These are phyloP conservation scores for Penaeus indicus DNA, from an alignment of 1,140 invertebrate species.

Conservation along the genomic window DNA sequence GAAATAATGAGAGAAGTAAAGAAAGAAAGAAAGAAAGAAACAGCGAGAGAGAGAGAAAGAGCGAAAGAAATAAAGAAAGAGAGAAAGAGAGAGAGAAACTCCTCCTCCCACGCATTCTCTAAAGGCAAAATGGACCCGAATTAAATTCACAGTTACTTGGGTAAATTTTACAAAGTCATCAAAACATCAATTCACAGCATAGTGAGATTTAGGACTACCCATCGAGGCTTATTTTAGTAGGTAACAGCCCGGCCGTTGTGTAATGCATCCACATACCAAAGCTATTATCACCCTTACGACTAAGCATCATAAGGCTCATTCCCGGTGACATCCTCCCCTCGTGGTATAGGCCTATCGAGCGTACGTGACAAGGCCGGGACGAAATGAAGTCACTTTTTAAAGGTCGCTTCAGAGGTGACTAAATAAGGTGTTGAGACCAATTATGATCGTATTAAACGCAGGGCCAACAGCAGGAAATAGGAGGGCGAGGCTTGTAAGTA, in stretches of 20 bases:
- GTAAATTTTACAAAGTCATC: conserved; percentile 27
- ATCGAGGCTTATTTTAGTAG: conserved; percentile 12
- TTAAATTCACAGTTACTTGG: conserved; percentile 4
- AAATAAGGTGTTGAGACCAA: conserved; percentile 30
- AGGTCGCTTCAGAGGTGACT: conserved; percentile 15
- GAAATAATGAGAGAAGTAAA: too few species aligned
- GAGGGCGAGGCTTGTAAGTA: background rate
- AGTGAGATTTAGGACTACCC: conserved; percentile 28
- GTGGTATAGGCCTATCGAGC: background rate
- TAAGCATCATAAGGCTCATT: too few species aligned
- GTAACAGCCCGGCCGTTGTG: too few species aligned
- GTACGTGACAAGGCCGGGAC: conserved; percentile 1
- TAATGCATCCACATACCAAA: too few species aligned
- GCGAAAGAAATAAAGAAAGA: background rate
- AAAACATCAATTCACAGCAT: conserved; percentile 39
- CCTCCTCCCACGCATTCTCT: too few species aligned
- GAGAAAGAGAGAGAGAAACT: background rate
- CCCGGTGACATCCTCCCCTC: too few species aligned
- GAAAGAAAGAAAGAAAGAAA: too few species aligned
- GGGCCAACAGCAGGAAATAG: background rate
- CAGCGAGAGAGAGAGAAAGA: background rate
- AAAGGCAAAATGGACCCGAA: conserved; percentile 3
- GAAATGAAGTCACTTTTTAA: conserved; percentile 5
- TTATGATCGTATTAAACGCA: conserved; percentile 26
- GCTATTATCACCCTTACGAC: too few species aligned